Conservation (phyloP, 2,888 invertebrate species). For the Xanthorhoe spadicearia region DNA sequence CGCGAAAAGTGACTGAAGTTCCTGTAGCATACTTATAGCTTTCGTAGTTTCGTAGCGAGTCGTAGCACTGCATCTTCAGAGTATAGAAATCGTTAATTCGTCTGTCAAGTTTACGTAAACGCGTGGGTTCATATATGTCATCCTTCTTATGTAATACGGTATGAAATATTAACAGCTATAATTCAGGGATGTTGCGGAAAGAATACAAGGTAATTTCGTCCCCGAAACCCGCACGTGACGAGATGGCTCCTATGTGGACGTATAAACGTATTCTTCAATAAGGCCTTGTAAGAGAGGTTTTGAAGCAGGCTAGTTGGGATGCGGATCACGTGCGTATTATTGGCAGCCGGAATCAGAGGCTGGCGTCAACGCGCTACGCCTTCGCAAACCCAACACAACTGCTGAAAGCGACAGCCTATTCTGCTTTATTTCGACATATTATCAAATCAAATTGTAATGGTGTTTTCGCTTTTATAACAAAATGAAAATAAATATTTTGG, state of each 20-base stretch:
- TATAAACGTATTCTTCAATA: constrained; percentile 66
- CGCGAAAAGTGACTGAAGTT: not conserved
- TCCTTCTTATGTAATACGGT: constrained; percentile 24
- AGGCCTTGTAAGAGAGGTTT: constrained; percentile 55
- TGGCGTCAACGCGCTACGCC: constrained; percentile 63
- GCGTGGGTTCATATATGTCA: constrained; percentile 27
- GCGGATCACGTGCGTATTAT: constrained; percentile 78
- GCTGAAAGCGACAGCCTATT: constrained; percentile 33
- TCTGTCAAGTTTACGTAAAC: constrained; percentile 17
- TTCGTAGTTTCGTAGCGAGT: constrained; percentile 20
- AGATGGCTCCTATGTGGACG: constrained; percentile 53
- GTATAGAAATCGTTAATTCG: constrained; percentile 3
- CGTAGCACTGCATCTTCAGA: constrained; percentile 7
- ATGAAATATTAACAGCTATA: constrained; percentile 42
- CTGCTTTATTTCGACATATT: constrained; percentile 15
- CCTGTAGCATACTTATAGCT: not conserved
- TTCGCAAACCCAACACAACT: constrained; percentile 44
- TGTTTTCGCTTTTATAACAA: not conserved
- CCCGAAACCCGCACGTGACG: constrained; percentile 47
- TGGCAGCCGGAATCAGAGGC: constrained; percentile 75
- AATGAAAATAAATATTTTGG: too few species aligned
- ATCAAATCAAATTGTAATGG: not conserved
- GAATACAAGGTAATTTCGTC: constrained; percentile 45
- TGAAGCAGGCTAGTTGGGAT: constrained; percentile 55
- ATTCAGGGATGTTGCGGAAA: constrained; percentile 42